Base-by-base conservation (phyloP, 2,113 vertebrate species). In the Coptodon bakossiorum region DNA sequence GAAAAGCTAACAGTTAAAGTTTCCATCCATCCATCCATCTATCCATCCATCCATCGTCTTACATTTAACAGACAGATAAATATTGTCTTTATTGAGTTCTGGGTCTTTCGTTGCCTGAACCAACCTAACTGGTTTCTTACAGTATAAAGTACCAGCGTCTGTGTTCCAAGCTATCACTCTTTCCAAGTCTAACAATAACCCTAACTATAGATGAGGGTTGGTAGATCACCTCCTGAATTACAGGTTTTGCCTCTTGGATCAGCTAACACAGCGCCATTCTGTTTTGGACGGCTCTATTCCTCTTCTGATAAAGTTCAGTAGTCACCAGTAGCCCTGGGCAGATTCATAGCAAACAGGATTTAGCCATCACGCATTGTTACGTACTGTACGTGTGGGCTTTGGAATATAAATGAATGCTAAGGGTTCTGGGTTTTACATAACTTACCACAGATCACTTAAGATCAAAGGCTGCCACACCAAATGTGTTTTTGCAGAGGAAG, bases 401-500 rank as follows among this genome's bases (percentile, higher is more conserved):
- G 63, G 63, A 68, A 40, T 40, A 68, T 68, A 9, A 45, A 43
- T 27, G 38, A 27, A 71, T 71, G 66, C 22, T 4, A 48, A 48
- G 3, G 12, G 22, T 48, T 29, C 27, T n/a, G 27, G 29, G 27
- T 48, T 52, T 52, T 78, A 34, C 17, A n/a, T 78, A 78, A 78
- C 73, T 52, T 78, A 52, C 10, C 9, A n/a, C 27, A 13, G 10
- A n/a, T 78, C 73, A 29, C 43, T 76, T 48, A 31, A n/a, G 9
- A 52, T 29, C 27, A 78, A 52, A 78, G 27, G 27, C 45, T 52
- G 17, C 27, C 45, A 34, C 45, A 52, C 27, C 17, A 78, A 52
- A 78, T 34, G 73, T 78, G 45, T 13, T 78, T 78, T 78, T 78
- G 53, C 48, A 36, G 57, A 56, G 17, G 63, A 38, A 80, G 71